phyloP scores from a whole-genome alignment of 2,888 invertebrate species.

The Cryptocephalus moraei region DNA sequence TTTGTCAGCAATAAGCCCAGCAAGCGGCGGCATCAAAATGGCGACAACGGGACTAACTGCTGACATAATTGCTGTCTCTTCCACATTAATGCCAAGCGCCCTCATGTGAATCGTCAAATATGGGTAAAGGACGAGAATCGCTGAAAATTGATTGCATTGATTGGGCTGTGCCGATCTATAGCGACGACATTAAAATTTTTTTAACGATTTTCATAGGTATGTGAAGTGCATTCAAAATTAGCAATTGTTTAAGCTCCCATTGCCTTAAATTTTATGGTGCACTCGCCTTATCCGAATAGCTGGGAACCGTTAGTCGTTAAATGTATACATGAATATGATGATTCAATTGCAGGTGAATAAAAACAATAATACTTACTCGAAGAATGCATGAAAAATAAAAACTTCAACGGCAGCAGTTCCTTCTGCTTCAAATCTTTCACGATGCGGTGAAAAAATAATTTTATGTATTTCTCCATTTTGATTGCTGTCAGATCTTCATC shows the following conservation, averaged over 20 bases:
- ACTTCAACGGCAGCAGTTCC: conserved; percentile 61
- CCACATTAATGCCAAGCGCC: conserved; percentile 65
- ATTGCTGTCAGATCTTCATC: background rate
- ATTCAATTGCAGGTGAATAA: background rate
- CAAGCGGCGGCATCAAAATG: conserved; percentile 67
- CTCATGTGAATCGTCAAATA: conserved; percentile 74
- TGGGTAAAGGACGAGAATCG: conserved; percentile 65
- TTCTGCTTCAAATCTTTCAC: conserved; percentile 60
- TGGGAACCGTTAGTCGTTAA: background rate
- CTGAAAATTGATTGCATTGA: conserved; percentile 36
- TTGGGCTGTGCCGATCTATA: background rate
- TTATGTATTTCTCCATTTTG: conserved; percentile 47
- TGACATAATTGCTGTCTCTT: conserved; percentile 73
- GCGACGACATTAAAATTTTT: too few relatives aligned
- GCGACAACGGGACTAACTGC: conserved; percentile 65
- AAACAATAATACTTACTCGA: conserved; percentile 50
- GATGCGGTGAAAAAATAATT: conserved; percentile 55
- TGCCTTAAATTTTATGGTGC: too few relatives aligned
- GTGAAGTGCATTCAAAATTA: too few relatives aligned
- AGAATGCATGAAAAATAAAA: conserved; percentile 67
- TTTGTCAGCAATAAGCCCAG: conserved; percentile 67
- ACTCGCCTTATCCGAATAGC: too few relatives aligned
- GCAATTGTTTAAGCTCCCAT: too few relatives aligned
- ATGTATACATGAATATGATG: background rate
- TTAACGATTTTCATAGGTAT: too few relatives aligned